phyloP scores from a whole-genome alignment of 1,140 invertebrate species.

The Steinernema khuongi region DNA sequence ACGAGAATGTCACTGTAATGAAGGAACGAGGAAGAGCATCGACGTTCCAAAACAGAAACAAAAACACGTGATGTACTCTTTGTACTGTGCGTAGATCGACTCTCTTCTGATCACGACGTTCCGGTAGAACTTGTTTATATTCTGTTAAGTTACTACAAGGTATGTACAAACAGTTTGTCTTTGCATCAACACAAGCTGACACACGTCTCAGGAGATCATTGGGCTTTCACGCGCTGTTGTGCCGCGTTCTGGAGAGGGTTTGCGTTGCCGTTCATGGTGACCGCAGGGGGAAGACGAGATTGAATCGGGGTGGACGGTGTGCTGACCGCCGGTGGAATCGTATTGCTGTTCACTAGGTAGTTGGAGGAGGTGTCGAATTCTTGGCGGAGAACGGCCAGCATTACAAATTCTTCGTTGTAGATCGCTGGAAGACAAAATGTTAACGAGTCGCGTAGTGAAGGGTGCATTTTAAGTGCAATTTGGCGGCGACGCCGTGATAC shows the following conservation, averaged over 20 bases:
- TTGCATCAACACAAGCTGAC: neutral
- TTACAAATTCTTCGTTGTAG: conserved; percentile 28
- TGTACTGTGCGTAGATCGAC: too few relatives aligned
- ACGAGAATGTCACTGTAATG: neutral
- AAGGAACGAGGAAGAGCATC: too few relatives aligned
- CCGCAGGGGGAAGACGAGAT: neutral
- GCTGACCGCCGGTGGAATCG: neutral
- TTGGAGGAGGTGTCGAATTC: conserved; percentile 27
- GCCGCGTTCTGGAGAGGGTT: neutral
- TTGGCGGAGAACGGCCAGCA: conserved; percentile 33
- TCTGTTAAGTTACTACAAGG: neutral
- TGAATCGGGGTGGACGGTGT: conserved; percentile 9
- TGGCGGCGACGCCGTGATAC: too few relatives aligned
- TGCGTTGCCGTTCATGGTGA: neutral
- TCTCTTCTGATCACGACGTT: too few relatives aligned
- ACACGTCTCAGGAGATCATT: neutral
- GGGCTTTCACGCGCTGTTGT: conserved; percentile 7
- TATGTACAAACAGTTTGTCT: conserved; percentile 7
- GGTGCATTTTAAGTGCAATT: too few relatives aligned
- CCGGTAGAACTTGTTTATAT: conserved; percentile 3
- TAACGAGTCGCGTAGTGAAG: too few relatives aligned
- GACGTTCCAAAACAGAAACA: neutral
- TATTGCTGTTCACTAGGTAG: neutral
- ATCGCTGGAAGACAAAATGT: conserved; percentile 40
- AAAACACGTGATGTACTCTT: neutral